phyloP scores from a whole-genome alignment of 2,113 vertebrate genomes.

The Hemibagrus wyckioides region DNA sequence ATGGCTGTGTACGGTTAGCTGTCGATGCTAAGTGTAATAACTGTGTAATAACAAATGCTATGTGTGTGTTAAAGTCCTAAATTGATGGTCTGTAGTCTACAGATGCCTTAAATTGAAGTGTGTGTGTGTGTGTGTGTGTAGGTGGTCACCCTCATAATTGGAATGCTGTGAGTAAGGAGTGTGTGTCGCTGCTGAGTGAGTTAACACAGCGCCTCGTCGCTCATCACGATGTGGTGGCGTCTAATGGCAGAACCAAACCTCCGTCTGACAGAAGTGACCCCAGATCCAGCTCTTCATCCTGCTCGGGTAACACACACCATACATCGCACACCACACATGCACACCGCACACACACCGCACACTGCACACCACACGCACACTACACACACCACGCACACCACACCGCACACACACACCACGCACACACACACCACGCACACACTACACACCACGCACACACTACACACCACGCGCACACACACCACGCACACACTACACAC shows the following conservation, averaged over 20 bases:
- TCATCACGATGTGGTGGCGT: constrained; percentile 87
- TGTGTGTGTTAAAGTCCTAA: too few species aligned
- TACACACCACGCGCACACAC: too few species aligned
- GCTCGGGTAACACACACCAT: constrained; percentile 63
- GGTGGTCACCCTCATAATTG: constrained; percentile 96
- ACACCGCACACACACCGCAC: background rate
- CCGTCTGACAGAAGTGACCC: constrained; percentile 70
- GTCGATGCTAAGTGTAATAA: background rate
- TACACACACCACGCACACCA: too few species aligned
- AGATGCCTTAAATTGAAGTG: too few species aligned
- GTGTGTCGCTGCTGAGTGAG: constrained; percentile 83
- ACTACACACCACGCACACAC: too few species aligned
- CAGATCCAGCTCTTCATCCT: constrained; percentile 65
- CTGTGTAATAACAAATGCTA: background rate
- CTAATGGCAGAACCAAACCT: constrained; percentile 83
- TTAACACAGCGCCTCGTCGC: constrained; percentile 85
- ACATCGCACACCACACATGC: background rate
- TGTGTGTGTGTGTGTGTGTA: constrained; percentile 57
- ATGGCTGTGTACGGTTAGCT: background rate
- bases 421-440: too few species aligned
- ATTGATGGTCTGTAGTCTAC: too few species aligned
- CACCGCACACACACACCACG: too few species aligned
- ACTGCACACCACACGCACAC: background rate
- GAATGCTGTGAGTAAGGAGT: constrained; percentile 88
- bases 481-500: too few species aligned